Conservation (phyloP, 1,140 invertebrate genomes). For the Luehdorfia chinensis region DNA sequence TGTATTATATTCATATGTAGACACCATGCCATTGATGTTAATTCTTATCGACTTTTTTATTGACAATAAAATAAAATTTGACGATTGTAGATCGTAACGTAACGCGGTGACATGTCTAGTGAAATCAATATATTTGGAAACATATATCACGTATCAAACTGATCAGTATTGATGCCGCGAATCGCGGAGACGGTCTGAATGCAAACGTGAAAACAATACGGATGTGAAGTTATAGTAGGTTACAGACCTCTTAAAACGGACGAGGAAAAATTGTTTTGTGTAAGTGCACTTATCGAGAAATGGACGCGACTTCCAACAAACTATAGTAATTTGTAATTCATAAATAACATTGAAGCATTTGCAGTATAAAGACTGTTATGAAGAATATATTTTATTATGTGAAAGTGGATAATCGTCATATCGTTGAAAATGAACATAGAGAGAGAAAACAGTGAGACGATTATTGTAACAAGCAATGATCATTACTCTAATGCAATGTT, state of each 20-base stretch:
- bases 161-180: constrained; percentile 44
- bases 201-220: constrained; percentile 28
- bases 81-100: background rate
- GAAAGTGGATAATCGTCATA: constrained; percentile 1
- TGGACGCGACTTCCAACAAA: constrained; percentile 1
- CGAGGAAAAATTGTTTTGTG: constrained; percentile 16
- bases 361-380: background rate
- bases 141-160: constrained; percentile 32
- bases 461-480: constrained; percentile 2
- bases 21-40: too few relatives aligned
- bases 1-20: too few relatives aligned
- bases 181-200: constrained; percentile 29
- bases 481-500: background rate
- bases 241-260: constrained; percentile 18
- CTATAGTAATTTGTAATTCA: background rate
- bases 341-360: background rate
- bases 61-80: constrained; percentile 4
- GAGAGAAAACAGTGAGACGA: constrained; percentile 1
- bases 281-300: constrained; percentile 4
- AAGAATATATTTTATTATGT: constrained; percentile 5
- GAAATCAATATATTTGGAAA: constrained; percentile 35
- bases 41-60: too few relatives aligned
- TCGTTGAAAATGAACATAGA: constrained; percentile 3
- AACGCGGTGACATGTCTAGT: constrained; percentile 15
- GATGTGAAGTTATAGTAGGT: constrained; percentile 25